Base-by-base conservation (phyloP, 2,888 invertebrate species). In the Amblyjoppa fuscipennis region DNA sequence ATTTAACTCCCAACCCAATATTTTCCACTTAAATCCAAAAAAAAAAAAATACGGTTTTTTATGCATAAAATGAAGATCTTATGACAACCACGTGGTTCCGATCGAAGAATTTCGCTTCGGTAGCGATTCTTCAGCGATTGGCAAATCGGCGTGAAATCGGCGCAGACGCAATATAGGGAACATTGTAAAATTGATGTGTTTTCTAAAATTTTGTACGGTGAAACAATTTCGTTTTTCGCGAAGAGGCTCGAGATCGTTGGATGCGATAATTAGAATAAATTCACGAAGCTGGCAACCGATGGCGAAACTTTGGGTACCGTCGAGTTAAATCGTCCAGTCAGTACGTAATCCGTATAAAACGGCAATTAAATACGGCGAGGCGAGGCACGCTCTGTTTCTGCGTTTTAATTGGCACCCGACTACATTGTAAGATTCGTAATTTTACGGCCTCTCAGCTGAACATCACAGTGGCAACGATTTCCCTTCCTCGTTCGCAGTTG, bases 381-480 rank as follows among this genome's bases (percentile, higher is more conserved):
- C 28, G 78, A 78, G 81, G 90, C 92, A 92, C 92, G 92, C 92
- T 92, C 92, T 92, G 92, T 91, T 92, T 92, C 86, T 90, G 90
- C 90, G 89, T 84, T 90, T 91, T 92, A 92, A 92, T 92, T 92
- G 89, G 88, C 76, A 82, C 81, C 25, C 59, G 4, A 11, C 59
- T 83, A 79, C 74, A 75, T 66, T 75, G 64, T 51, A 45, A 56
- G 68, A 83, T 71, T 80, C 80, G 75, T 79, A 68, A 76, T 80
- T 83, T 59, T 45, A 70, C 78, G 66, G 66, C 61, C 64, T 13
- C 66, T 13, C 66, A 74, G 69, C 76, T 75, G 59, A 59, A 20
- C 71, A 38, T 59, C 66, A 25, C 53, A 69, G 59, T 28, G 25
- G 20, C 34, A 41, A 41, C 76, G 73, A 83, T 85, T 82, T 85